phyloP scores from a whole-genome alignment of 2,113 vertebrate species.

The Dinomys branickii region DNA sequence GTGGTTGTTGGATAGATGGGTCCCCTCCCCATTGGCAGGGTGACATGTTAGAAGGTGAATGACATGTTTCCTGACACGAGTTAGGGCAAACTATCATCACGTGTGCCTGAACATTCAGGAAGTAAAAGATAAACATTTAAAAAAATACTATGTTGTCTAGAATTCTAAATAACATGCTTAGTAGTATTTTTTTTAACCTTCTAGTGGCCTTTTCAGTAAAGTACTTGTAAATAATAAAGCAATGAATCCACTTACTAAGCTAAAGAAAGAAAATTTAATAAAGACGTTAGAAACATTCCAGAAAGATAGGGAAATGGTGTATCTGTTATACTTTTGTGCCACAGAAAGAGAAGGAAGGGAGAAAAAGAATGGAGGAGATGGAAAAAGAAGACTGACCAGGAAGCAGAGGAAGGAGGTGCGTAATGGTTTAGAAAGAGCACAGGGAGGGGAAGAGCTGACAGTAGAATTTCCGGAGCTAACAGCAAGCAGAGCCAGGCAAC shows the following conservation, averaged over 20 bases:
- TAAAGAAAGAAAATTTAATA: background rate
- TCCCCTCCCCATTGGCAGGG: background rate
- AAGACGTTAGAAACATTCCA: background rate
- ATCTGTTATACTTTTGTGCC: background rate
- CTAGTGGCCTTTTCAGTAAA: background rate
- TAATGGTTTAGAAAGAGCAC: background rate
- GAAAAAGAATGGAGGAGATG: background rate
- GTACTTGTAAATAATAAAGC: slow-evolving; percentile 13
- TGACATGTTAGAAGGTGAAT: background rate
- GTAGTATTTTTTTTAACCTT: background rate
- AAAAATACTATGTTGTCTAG: background rate
- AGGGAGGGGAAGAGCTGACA: background rate
- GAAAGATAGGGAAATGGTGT: background rate
- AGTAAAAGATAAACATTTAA: background rate
- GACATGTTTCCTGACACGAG: background rate
- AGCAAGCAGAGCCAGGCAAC: background rate
- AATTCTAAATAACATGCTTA: background rate
- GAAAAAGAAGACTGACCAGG: background rate
- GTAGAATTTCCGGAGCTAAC: background rate
- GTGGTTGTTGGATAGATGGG: background rate
- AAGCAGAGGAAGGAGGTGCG: background rate
- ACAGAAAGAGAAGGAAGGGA: background rate
- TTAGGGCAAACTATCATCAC: background rate
- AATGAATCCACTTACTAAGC: background rate
- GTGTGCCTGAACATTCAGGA: slow-evolving; percentile 17